Percentiles rank a stretch among this genome's conserved stretches.
phyloP scores from a whole-genome alignment of 2,113 vertebrate species.

The Dromas ardeola region DNA sequence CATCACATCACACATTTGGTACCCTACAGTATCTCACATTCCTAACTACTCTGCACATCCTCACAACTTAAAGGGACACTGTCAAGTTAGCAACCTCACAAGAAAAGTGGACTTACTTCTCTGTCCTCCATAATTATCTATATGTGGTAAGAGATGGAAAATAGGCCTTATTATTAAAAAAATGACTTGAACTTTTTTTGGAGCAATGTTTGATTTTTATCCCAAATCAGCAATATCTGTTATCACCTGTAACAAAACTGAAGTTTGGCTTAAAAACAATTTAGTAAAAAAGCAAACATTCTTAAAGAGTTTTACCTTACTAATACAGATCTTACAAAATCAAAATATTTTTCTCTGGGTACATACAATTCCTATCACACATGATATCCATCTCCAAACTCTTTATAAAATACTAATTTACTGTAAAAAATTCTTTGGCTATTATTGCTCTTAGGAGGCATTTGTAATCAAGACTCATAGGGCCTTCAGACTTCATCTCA shows the following conservation, averaged over 20 bases:
- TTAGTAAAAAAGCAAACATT: not conserved
- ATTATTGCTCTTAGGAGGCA: not conserved
- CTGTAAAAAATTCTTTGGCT: not conserved
- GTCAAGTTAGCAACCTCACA: not conserved
- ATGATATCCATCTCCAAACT: not conserved
- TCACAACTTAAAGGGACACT: slow-evolving; percentile 40
- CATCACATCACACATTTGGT: slow-evolving; percentile 72
- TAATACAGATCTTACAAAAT: not conserved
- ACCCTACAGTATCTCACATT: slow-evolving; percentile 71
- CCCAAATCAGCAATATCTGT: not conserved
- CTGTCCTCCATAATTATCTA: not conserved
- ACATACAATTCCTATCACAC: not conserved
- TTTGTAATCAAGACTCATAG: not conserved
- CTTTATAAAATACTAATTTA: not conserved
- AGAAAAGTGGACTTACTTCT: not conserved
- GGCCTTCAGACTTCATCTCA: not conserved
- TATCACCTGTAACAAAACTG: not conserved
- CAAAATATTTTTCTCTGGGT: not conserved
- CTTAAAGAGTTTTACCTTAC: not conserved
- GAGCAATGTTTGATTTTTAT: not conserved
- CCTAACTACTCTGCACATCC: slow-evolving; percentile 64
- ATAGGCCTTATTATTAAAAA: not conserved
- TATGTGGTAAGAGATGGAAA: not conserved
- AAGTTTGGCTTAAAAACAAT: not conserved
- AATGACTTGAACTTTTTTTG: not conserved